These are phyloP conservation scores for Ailuropoda melanoleuca DNA, from an alignment of 2,113 vertebrate species.

Conservation along the genomic window DNA sequence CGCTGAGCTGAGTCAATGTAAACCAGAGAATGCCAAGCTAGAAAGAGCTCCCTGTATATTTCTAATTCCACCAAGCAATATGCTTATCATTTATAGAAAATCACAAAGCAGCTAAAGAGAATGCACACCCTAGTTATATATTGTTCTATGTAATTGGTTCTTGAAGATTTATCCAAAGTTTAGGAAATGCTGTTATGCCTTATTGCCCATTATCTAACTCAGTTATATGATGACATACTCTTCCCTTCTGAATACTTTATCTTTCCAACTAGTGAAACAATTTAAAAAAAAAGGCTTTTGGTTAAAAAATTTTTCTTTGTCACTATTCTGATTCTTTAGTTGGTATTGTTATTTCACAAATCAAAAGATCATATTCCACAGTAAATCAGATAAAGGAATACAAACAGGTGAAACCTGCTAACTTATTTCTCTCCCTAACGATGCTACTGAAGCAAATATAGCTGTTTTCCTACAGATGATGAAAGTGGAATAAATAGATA, in stretches of 20 bases:
- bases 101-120: constrained; percentile 48
- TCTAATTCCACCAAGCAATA: constrained; percentile 55
- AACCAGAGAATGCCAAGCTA: not conserved
- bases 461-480: constrained; percentile 54
- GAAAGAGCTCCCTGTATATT: constrained; percentile 17
- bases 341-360: constrained; percentile 77
- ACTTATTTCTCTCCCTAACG: constrained; percentile 76
- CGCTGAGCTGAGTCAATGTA: constrained; percentile 27
- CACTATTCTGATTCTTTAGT: constrained; percentile 79
- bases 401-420: constrained; percentile 75
- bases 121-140: constrained; percentile 36
- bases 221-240: constrained; percentile 82
- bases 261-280: constrained; percentile 78
- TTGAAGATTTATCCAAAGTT: constrained; percentile 68
- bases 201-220: constrained; percentile 77
- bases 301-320: constrained; percentile 81
- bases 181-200: constrained; percentile 68
- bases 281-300: constrained; percentile 56
- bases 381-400: constrained; percentile 80
- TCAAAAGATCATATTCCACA: constrained; percentile 81
- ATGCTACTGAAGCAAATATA: constrained; percentile 70
- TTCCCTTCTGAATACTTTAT: constrained; percentile 80
- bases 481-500: constrained; percentile 59
- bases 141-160: constrained; percentile 60
- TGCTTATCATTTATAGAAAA: constrained; percentile 54